Evolutionary conservation across 2,888 invertebrate genomes (phyloP).

Genomic region (Eutolmus rufibarbis): DNA sequence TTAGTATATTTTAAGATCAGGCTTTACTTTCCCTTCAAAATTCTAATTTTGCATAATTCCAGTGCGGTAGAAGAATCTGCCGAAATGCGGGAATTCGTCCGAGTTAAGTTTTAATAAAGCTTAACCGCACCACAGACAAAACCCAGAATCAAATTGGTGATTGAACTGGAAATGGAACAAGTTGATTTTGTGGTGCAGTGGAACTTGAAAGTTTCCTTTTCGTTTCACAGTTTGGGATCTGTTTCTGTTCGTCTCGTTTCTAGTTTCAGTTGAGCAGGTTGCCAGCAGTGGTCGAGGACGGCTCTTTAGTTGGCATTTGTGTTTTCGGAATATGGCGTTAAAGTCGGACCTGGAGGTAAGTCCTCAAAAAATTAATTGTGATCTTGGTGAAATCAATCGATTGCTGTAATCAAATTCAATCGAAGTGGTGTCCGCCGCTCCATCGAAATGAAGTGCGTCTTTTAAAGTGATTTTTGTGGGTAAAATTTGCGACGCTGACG

Average conservation of each 20-base stretch:
- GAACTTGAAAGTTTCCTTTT: neutral
- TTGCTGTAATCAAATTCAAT: neutral
- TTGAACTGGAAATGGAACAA: neutral
- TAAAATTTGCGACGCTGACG: no score
- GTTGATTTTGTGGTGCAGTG: neutral
- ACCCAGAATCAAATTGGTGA: neutral
- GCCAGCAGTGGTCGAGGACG: neutral
- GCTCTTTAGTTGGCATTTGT: constrained; percentile 43
- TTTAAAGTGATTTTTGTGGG: neutral
- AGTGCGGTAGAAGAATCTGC: neutral
- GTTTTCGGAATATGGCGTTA: constrained; percentile 60
- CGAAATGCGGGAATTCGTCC: no score
- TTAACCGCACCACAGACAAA: neutral
- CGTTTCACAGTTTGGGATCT: neutral
- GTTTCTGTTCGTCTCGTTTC: neutral
- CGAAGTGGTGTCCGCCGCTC: neutral
- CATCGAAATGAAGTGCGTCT: neutral
- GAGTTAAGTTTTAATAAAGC: neutral
- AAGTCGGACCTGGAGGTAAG: constrained; percentile 52
- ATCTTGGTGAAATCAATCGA: neutral
- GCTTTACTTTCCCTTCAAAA: no score
- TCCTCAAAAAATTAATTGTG: neutral
- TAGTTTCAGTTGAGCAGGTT: neutral
- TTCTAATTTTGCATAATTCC: no score
- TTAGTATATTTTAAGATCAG: no score